Conservation (phyloP, 2,888 invertebrate species). For the Xanthia icteritia region DNA sequence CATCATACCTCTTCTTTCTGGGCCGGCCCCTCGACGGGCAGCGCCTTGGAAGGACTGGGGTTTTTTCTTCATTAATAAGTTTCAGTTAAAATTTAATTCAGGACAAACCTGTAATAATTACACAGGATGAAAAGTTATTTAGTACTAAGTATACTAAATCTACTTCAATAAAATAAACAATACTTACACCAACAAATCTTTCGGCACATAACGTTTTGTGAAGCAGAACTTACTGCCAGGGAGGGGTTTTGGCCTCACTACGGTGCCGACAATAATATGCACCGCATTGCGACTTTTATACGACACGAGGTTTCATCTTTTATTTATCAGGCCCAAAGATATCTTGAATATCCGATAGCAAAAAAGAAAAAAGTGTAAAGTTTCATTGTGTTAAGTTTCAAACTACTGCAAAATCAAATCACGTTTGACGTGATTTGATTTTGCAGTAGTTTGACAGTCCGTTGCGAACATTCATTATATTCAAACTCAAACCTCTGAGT, state of each 20-base stretch:
- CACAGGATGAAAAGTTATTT: not conserved
- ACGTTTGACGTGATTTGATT: conserved; percentile 5
- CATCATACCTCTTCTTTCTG: not conserved
- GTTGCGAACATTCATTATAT: not conserved
- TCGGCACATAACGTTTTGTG: conserved; percentile 58
- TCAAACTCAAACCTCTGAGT: too few species aligned
- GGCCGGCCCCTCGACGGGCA: too few species aligned
- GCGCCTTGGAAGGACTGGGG: not conserved
- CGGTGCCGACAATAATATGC: conserved; percentile 60
- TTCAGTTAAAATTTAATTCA: not conserved
- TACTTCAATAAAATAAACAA: conserved; percentile 19
- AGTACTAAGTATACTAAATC: too few species aligned
- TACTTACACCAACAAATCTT: conserved; percentile 41
- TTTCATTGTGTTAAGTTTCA: not conserved
- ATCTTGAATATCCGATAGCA: conserved; percentile 6
- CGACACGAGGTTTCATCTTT: conserved; percentile 44
- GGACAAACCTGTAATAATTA: not conserved
- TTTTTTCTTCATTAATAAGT: not conserved
- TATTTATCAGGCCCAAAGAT: conserved; percentile 37
- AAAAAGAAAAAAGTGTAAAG: not conserved
- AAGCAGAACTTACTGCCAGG: conserved; percentile 63
- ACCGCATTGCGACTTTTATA: conserved; percentile 73
- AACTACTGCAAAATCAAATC: too few species aligned
- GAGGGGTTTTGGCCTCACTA: conserved; percentile 57
- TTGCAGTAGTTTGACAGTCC: not conserved